Percentiles rank a stretch among this genome's conserved stretches.
These are phyloP conservation scores for Eupithecia abbreviata DNA, from an alignment of 2,888 invertebrate genomes.

Conservation along the genomic window DNA sequence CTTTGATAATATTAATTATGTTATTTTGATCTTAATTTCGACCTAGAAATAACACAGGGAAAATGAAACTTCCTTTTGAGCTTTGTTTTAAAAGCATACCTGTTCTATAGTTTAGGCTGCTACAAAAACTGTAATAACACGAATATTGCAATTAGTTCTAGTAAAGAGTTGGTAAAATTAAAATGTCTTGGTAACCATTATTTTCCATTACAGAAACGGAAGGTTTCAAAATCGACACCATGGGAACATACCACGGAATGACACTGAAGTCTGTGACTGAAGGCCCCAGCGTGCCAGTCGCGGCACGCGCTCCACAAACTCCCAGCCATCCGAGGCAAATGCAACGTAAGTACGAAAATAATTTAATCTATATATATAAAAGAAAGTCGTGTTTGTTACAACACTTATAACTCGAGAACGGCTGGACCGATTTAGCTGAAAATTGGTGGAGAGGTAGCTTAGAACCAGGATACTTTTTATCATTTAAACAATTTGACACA, in stretches of 20 bases:
- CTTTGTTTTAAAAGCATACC: neutral
- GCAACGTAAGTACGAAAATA: constrained; percentile 61
- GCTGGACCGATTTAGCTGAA: too few species aligned
- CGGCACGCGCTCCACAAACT: constrained; percentile 77
- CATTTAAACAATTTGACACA: too few species aligned
- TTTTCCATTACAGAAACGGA: constrained; percentile 89
- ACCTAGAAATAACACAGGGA: neutral
- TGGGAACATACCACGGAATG: constrained; percentile 99
- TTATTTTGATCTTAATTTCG: neutral
- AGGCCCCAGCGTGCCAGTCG: constrained; percentile 89
- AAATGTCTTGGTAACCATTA: neutral
- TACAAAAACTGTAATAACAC: neutral
- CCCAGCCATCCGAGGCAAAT: constrained; percentile 75
- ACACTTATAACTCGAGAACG: too few species aligned
- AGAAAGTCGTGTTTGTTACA: too few species aligned
- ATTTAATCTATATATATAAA: too few species aligned
- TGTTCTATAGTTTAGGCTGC: neutral
- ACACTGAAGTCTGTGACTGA: constrained; percentile 98
- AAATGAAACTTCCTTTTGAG: neutral
- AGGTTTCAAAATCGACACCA: constrained; percentile 99
- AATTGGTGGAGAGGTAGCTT: too few species aligned
- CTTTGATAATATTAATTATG: neutral
- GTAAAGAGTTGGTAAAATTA: neutral
- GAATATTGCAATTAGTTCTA: neutral
- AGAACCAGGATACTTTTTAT: too few species aligned